Conservation (phyloP, 2,113 vertebrate species). For the Crypturellus undulatus region DNA sequence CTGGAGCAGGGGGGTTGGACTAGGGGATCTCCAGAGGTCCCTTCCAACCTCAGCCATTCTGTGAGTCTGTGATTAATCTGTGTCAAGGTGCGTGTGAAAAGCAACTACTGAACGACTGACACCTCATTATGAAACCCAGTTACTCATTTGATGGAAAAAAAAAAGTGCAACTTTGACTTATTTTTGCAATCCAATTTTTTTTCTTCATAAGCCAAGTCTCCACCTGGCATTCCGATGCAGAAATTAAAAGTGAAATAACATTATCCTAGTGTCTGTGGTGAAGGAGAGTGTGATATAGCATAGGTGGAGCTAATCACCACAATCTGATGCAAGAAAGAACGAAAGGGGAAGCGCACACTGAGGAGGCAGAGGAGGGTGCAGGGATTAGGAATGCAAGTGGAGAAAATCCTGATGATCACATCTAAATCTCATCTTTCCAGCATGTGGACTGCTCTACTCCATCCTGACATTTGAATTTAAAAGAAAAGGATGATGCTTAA, state of each 20-base stretch:
- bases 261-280: background rate
- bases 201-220: background rate
- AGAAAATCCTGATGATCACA: background rate
- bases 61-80: background rate
- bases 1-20: too few species aligned
- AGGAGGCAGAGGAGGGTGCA: background rate
- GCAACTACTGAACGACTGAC: background rate
- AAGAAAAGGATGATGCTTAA: background rate
- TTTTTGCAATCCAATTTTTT: background rate
- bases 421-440: background rate
- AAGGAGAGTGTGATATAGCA: background rate
- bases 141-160: constrained; percentile 14
- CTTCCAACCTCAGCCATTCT: too few species aligned
- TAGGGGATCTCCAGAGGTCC: too few species aligned
- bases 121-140: background rate
- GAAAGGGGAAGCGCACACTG: background rate
- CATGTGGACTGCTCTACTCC: background rate
- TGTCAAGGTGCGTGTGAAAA: background rate
- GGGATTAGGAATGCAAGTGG: background rate
- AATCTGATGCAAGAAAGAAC: background rate
- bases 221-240: background rate
- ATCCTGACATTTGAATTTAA: background rate
- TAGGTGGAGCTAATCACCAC: background rate
- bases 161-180: background rate
- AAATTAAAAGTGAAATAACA: background rate